Conservation (phyloP, 2,888 invertebrate genomes). For the Leucophora obtusa region DNA sequence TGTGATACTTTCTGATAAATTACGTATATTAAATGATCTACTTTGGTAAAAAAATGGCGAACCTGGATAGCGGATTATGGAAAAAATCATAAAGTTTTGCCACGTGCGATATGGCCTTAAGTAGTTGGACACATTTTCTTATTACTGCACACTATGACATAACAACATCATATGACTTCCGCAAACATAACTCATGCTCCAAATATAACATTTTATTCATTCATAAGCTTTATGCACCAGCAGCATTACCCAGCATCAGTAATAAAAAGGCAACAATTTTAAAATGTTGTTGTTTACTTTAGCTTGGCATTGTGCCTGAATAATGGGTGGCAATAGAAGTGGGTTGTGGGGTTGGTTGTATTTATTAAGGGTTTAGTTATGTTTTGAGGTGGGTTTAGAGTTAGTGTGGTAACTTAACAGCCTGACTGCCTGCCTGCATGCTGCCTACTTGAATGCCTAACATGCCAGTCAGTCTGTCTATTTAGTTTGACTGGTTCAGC, state of each 20-base stretch:
- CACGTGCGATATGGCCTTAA: too few species aligned
- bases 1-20: too few species aligned
- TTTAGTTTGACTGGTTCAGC: conserved; percentile 14
- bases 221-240: conserved; percentile 33
- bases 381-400: background rate
- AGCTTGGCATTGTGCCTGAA: conserved; percentile 7
- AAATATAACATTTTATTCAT: conserved; percentile 46
- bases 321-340: conserved; percentile 3
- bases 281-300: conserved; percentile 33
- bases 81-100: too few species aligned
- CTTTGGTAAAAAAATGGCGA: too few species aligned
- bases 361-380: background rate
- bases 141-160: background rate
- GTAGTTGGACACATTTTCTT: conserved; percentile 15
- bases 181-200: conserved; percentile 44
- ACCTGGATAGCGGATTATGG: too few species aligned
- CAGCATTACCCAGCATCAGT: background rate
- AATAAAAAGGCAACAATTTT: conserved; percentile 10
- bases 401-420: background rate
- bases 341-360: conserved; percentile 6
- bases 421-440: too few species aligned
- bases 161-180: conserved; percentile 13
- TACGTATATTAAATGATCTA: too few species aligned
- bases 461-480: background rate
- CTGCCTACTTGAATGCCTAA: too few species aligned